Conservation (phyloP, 2,888 invertebrate genomes). For the Clostera curtula region DNA sequence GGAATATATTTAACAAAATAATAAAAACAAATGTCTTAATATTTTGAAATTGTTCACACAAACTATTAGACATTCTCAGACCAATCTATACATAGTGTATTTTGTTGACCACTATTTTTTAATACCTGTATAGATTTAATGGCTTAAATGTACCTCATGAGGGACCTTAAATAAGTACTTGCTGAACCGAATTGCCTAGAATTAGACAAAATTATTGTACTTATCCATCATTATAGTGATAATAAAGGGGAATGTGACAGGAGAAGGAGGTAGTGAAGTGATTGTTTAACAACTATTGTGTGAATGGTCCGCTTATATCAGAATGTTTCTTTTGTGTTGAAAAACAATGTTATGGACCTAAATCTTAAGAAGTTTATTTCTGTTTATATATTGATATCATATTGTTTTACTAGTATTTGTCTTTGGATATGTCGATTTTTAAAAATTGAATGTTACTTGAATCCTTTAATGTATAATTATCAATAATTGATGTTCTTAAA, state of each 20-base stretch:
- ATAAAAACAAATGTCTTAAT: too few relatives aligned
- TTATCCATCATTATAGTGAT: conserved; percentile 63
- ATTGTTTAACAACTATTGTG: conserved; percentile 40
- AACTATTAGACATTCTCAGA: too few relatives aligned
- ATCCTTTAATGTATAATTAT: conserved; percentile 14
- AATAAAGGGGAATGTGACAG: conserved; percentile 55
- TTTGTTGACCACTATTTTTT: too few relatives aligned
- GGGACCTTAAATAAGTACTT: conserved; percentile 10
- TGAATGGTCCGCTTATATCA: conserved; percentile 32
- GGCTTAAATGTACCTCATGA: too few relatives aligned
- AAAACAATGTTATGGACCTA: conserved; percentile 6
- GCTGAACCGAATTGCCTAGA: conserved; percentile 65
- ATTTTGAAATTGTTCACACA: too few relatives aligned
- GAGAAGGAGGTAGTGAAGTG: conserved; percentile 25
- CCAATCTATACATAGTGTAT: too few relatives aligned
- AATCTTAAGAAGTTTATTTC: conserved; percentile 47
- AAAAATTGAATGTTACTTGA: conserved; percentile 7
- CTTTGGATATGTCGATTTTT: conserved; percentile 18
- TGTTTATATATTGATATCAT: conserved; percentile 32
- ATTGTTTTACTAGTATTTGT: conserved; percentile 13
- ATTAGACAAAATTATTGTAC: conserved; percentile 65
- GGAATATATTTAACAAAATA: too few relatives aligned
- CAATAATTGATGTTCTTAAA: conserved; percentile 24
- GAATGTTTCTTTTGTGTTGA: conserved; percentile 14
- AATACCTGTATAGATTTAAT: too few relatives aligned